Conservation (phyloP, 2,797 vertebrate genomes). For the Bovichtus variegatus region DNA sequence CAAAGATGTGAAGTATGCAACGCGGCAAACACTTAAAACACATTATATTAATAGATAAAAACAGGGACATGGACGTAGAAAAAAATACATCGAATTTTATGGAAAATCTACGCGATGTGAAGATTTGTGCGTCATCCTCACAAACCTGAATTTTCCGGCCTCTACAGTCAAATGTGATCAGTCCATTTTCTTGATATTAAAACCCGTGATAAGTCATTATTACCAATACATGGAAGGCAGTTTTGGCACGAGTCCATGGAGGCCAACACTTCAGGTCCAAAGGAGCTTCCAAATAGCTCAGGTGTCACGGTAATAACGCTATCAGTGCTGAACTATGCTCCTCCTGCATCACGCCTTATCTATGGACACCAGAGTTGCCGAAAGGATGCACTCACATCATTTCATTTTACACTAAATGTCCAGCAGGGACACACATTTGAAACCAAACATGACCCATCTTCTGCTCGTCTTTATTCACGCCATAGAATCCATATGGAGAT, state of each 20-base stretch:
- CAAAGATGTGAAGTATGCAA: no score
- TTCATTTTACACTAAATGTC: background rate
- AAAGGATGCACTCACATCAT: background rate
- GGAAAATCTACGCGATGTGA: no score
- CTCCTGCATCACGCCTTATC: conserved; percentile 43
- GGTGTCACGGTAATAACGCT: background rate
- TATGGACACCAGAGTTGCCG: background rate
- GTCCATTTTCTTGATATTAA: conserved; percentile 5
- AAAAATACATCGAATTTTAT: no score
- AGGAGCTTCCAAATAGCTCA: conserved; percentile 49
- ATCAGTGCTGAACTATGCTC: conserved; percentile 61
- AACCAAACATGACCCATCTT: background rate
- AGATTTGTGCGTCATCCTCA: no score
- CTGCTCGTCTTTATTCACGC: background rate
- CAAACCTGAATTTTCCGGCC: no score
- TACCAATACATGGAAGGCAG: background rate
- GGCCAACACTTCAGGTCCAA: conserved; percentile 52
- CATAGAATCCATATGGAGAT: no score
- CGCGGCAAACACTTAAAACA: no score
- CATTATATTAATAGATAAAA: no score
- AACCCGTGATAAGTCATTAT: background rate
- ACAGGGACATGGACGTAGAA: no score
- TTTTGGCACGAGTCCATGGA: conserved; percentile 1
- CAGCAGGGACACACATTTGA: background rate
- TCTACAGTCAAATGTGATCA: background rate